Evolutionary conservation across 1,140 invertebrate genomes (phyloP).

Genomic region (Eurosta solidaginis): DNA sequence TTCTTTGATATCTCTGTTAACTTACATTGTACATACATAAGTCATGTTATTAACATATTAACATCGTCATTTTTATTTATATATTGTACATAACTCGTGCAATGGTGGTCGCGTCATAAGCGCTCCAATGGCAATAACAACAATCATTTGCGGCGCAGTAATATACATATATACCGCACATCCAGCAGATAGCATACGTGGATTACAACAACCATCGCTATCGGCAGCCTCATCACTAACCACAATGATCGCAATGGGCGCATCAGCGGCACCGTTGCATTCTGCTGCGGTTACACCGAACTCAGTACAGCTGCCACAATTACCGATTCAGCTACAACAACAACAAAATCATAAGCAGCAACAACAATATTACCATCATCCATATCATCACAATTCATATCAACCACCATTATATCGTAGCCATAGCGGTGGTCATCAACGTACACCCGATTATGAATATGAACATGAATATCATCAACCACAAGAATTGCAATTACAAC

Average conservation of each 20-base stretch:
- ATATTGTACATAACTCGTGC: slow-evolving; percentile 38
- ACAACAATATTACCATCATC: slow-evolving; percentile 34
- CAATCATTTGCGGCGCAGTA: slow-evolving; percentile 56
- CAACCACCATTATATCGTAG: slow-evolving; percentile 36
- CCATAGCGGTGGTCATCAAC: slow-evolving; percentile 34
- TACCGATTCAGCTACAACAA: slow-evolving; percentile 36
- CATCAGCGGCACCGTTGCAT: slow-evolving; percentile 31
- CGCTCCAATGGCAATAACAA: slow-evolving; percentile 52
- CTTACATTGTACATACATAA: too few species aligned
- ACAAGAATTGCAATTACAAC: slow-evolving; percentile 45
- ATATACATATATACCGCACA: slow-evolving; percentile 58
- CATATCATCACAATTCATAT: slow-evolving; percentile 36
- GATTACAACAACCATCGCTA: slow-evolving; percentile 44
- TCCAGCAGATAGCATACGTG: slow-evolving; percentile 55
- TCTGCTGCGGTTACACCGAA: slow-evolving; percentile 33
- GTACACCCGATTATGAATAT: slow-evolving; percentile 44
- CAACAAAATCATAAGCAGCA: slow-evolving; percentile 35
- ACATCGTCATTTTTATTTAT: not conserved
- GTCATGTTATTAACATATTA: too few species aligned
- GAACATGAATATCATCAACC: slow-evolving; percentile 57
- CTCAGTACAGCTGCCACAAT: slow-evolving; percentile 33
- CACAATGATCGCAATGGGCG: slow-evolving; percentile 37
- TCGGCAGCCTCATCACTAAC: slow-evolving; percentile 37
- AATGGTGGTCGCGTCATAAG: slow-evolving; percentile 58
- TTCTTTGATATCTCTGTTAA: too few species aligned